Evolutionary conservation across 2,797 vertebrate genomes (phyloP), one percentile per base, ranked within the genome.

Genomic region (Chlorospingus semifuscus): DNA sequence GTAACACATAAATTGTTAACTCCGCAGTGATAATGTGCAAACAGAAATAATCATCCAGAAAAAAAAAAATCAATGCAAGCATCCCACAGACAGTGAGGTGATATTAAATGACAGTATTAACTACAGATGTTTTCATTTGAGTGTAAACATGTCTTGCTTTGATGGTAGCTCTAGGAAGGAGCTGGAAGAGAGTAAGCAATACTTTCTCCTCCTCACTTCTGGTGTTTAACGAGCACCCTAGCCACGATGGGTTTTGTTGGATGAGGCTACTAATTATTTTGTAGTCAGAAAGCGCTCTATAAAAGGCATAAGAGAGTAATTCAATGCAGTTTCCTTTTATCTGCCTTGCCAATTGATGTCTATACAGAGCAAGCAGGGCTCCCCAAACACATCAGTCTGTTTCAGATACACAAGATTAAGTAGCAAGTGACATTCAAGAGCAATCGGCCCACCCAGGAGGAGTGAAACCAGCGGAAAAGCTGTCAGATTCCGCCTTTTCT

Each of bases 371-470:
- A 95, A 97, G 98, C 78, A 42, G 95, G 98, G 97, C 97, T 98
- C 97, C 98, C 98, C 97, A 98, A 98, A 98, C 98, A 98, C 95
- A 96, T 99, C 98, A 98, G 98, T 97, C 98, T 98, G 98, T 97
- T 99, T 99, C 99, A 99, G 98, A 99, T 99, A 99, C 98, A 98
- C 98, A 99, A 99, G 99, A 99, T 99, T 99, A 99, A 99, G 99
- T 99, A 99, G 99, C 99, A 98, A 99, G 99, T 99, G 99, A 99
- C 99, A 99, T 99, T 99, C 99, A 99, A 99, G 99, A 99, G 99
- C 99, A 99, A 98, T 98, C 93, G 95, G 99, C 99, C 99, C 99
- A 99, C 99, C 99, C 99, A 99, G 98, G 98, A 99, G 98, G 98
- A 98, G 98, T 97, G 98, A 98, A 98, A 98, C 98, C 98, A 98